These are phyloP conservation scores for Corbicula japonica DNA, from an alignment of 2,888 invertebrate genomes.

Conservation along the genomic window DNA sequence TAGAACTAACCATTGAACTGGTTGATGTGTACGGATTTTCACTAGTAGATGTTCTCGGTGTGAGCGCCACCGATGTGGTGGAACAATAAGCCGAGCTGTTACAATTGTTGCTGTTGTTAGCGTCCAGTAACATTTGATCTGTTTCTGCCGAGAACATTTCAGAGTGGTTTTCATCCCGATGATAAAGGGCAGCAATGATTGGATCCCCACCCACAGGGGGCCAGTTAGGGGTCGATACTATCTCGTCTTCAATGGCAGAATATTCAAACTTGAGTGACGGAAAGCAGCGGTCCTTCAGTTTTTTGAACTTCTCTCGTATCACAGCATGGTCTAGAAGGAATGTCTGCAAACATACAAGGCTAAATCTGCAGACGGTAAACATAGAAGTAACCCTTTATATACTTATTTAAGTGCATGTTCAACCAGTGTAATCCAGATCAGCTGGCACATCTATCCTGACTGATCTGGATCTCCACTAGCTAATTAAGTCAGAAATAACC, in stretches of 20 bases:
- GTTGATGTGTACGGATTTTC: constrained; percentile 29
- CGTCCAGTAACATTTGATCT: constrained; percentile 54
- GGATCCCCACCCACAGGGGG: constrained; percentile 75
- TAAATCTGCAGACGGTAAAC: neutral
- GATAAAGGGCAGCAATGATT: neutral
- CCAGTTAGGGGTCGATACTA: constrained; percentile 78
- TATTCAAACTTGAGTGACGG: constrained; percentile 74
- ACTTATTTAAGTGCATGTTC: neutral
- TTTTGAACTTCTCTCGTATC: constrained; percentile 66
- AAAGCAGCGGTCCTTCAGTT: constrained; percentile 51
- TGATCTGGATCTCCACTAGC: neutral
- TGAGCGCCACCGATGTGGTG: neutral
- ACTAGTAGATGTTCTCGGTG: constrained; percentile 30
- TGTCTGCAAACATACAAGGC: constrained; percentile 69
- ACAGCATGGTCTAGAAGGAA: constrained; percentile 76
- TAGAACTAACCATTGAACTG: constrained; percentile 1
- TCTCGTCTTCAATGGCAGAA: constrained; percentile 79
- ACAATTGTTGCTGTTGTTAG: constrained; percentile 22
- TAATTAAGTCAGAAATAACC: neutral
- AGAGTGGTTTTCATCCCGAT: constrained; percentile 10
- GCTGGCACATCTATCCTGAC: neutral
- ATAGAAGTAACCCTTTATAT: neutral
- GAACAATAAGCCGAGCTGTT: constrained; percentile 10
- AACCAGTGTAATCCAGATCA: neutral
- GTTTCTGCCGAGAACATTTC: constrained; percentile 55